Percentiles rank a stretch among this genome's conserved stretches.
phyloP scores from a whole-genome alignment of 2,888 invertebrate species.

The Cordilura impudica region DNA sequence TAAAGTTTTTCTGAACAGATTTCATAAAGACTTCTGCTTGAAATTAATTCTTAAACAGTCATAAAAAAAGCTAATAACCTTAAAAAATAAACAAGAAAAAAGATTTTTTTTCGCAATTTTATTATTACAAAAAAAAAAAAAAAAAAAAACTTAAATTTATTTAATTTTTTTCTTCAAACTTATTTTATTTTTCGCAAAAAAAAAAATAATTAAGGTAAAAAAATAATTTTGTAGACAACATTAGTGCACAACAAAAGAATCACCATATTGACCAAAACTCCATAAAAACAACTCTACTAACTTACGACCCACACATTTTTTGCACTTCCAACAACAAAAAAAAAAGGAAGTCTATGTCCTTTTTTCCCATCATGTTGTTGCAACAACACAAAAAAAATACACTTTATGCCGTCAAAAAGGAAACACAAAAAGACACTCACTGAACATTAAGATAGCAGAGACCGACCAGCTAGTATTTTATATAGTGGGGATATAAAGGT shows the following conservation, averaged over 20 bases:
- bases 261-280: slow-evolving; percentile 53
- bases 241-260: slow-evolving; percentile 28
- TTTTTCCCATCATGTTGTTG: slow-evolving; percentile 20
- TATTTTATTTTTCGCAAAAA: not conserved
- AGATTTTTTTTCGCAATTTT: not conserved
- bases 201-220: slow-evolving; percentile 1
- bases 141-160: not conserved
- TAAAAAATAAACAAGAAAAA: not conserved
- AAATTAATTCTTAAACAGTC: not conserved
- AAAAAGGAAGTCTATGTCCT: slow-evolving; percentile 72
- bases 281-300: slow-evolving; percentile 18
- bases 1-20: not conserved
- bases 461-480: slow-evolving; percentile 27
- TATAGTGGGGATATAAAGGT: slow-evolving; percentile 67
- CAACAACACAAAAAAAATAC: not conserved
- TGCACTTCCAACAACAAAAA: slow-evolving; percentile 41
- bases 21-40: not conserved
- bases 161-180: not conserved
- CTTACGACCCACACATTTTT: slow-evolving; percentile 32
- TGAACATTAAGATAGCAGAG: slow-evolving; percentile 60
- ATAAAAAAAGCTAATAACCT: not conserved
- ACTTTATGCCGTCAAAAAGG: slow-evolving; percentile 35
- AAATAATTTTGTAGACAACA: slow-evolving; percentile 16
- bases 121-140: not conserved
- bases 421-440: slow-evolving; percentile 35